These are phyloP conservation scores for Eurytoma californica DNA, from an alignment of 2,888 invertebrate species.

Conservation along the genomic window DNA sequence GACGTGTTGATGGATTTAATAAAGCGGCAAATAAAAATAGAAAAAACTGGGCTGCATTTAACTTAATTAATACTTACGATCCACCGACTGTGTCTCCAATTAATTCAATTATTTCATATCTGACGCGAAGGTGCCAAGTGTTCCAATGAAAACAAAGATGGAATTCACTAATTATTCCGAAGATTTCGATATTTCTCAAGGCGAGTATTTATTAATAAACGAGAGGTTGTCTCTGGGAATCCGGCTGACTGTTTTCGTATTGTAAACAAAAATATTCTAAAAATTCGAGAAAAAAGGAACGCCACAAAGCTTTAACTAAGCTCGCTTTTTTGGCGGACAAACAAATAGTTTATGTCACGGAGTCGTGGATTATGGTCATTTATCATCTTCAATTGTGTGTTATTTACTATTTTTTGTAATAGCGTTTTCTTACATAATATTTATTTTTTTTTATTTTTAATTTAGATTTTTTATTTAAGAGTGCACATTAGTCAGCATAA, in stretches of 20 bases:
- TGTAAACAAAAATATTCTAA: background rate
- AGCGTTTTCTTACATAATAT: too few relatives aligned
- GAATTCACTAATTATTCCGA: conserved; percentile 30
- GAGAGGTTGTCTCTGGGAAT: conserved; percentile 1
- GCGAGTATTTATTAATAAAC: conserved; percentile 23
- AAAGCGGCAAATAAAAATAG: conserved; percentile 43
- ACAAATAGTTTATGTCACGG: too few relatives aligned
- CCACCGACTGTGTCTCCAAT: conserved; percentile 23
- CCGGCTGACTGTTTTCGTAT: background rate
- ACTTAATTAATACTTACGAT: conserved; percentile 45
- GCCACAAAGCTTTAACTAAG: too few relatives aligned
- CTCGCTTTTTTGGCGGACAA: too few relatives aligned
- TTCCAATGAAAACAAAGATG: conserved; percentile 12
- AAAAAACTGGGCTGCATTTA: conserved; percentile 39
- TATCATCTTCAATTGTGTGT: too few relatives aligned
- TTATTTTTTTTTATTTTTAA: too few relatives aligned
- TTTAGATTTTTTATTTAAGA: too few relatives aligned
- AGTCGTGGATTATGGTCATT: too few relatives aligned
- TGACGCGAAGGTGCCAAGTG: conserved; percentile 15
- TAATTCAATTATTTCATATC: conserved; percentile 46
- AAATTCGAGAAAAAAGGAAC: background rate
- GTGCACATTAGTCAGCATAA: too few relatives aligned
- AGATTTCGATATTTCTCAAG: conserved; percentile 28
- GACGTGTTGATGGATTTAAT: conserved; percentile 37
- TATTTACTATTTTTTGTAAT: too few relatives aligned